phyloP scores from a whole-genome alignment of 1,140 invertebrate genomes.

The Charaxes varanes region DNA sequence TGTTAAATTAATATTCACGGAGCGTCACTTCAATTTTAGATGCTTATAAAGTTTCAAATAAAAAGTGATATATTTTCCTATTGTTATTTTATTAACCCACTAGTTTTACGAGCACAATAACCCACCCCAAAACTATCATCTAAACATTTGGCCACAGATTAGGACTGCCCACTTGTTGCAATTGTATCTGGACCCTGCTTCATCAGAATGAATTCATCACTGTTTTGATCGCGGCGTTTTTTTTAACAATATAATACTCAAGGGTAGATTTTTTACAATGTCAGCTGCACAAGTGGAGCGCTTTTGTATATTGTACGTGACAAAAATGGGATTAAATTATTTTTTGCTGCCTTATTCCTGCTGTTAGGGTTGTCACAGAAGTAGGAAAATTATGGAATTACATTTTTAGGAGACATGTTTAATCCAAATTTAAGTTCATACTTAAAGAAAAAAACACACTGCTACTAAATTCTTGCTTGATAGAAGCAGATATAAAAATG shows the following conservation, averaged over 20 bases:
- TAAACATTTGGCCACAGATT: slow-evolving; percentile 34
- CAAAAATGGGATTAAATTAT: slow-evolving; percentile 44
- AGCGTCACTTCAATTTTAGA: too few relatives aligned
- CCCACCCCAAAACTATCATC: slow-evolving; percentile 4
- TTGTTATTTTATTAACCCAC: slow-evolving; percentile 1
- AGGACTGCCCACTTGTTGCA: slow-evolving; percentile 43
- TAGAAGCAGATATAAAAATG: too few relatives aligned
- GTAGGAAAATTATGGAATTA: too few relatives aligned
- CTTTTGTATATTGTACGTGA: slow-evolving; percentile 27
- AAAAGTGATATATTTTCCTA: too few relatives aligned
- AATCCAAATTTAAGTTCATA: too few relatives aligned
- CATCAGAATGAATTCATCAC: slow-evolving; percentile 26
- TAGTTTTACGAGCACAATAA: too few relatives aligned
- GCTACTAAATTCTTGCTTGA: too few relatives aligned
- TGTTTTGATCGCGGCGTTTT: slow-evolving; percentile 19
- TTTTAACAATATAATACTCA: slow-evolving; percentile 18
- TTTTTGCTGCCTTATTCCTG: slow-evolving; percentile 18
- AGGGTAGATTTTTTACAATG: slow-evolving; percentile 40
- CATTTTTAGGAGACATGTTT: too few relatives aligned
- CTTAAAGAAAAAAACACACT: too few relatives aligned
- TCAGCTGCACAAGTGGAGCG: slow-evolving; percentile 55
- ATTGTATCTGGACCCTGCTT: slow-evolving; percentile 32
- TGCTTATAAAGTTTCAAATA: too few relatives aligned
- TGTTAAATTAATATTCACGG: too few relatives aligned
- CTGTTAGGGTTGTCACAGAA: too few relatives aligned